Evolutionary conservation across 2,888 invertebrate species (phyloP).

Genomic region (Ectemnius lituratus): DNA sequence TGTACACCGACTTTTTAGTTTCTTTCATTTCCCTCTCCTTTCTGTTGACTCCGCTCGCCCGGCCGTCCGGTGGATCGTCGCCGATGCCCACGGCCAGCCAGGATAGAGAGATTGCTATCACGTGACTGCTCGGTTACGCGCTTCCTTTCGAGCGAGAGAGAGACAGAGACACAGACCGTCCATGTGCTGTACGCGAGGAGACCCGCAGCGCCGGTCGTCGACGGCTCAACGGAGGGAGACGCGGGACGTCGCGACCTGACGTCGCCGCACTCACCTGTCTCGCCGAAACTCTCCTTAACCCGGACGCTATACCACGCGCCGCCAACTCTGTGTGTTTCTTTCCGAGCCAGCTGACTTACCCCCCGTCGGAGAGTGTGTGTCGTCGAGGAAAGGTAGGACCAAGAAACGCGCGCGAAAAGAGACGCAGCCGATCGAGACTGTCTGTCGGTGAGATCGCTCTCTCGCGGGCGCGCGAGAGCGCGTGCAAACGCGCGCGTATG

Average conservation of each 20-base stretch:
- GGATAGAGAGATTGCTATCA: conserved; percentile 12
- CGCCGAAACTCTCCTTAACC: neutral
- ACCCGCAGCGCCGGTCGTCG: conserved; percentile 34
- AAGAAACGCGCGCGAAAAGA: conserved; percentile 6
- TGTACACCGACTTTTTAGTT: conserved; percentile 58
- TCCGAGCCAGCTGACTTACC: neutral
- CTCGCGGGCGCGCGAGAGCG: conserved; percentile 47
- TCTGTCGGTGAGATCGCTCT: conserved; percentile 12
- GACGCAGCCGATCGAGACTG: conserved; percentile 20
- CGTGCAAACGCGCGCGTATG: conserved; percentile 28
- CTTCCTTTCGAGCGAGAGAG: conserved; percentile 18
- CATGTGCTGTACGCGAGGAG: conserved; percentile 46
- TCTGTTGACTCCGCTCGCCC: conserved; percentile 27
- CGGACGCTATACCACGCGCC: no score
- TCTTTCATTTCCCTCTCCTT: conserved; percentile 54
- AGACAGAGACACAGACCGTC: conserved; percentile 19
- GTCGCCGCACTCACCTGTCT: conserved; percentile 11
- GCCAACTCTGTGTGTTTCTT: neutral
- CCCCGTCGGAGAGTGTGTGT: no score
- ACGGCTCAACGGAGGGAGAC: conserved; percentile 39
- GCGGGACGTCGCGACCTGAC: conserved; percentile 31
- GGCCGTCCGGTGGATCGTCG: neutral
- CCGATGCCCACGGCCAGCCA: neutral
- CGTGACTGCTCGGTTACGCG: conserved; percentile 32
- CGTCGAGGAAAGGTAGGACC: conserved; percentile 17